Conservation (phyloP, 2,113 vertebrate genomes). For the Centropus unirufus region DNA sequence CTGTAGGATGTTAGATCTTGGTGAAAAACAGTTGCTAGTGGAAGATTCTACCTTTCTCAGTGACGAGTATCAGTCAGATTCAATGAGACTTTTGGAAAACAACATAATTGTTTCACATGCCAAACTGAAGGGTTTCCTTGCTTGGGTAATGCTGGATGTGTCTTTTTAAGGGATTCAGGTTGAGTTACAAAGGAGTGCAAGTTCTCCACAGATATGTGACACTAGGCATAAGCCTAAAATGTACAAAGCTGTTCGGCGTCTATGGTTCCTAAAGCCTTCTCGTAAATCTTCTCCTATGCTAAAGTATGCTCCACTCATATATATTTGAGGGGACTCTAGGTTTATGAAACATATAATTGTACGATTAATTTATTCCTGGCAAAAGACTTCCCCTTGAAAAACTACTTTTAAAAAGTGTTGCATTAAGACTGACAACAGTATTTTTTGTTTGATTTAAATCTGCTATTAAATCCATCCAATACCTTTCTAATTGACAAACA, state of each 20-base stretch:
- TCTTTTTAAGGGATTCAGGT: background rate
- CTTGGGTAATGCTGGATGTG: background rate
- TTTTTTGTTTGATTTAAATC: background rate
- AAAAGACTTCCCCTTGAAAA: background rate
- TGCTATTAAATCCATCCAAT: background rate
- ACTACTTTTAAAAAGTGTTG: background rate
- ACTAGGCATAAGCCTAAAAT: background rate
- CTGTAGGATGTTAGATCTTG: background rate
- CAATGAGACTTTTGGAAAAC: background rate
- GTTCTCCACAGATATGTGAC: background rate
- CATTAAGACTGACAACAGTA: background rate
- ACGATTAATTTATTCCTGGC: background rate
- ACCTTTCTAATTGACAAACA: background rate
- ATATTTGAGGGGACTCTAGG: too few relatives aligned
- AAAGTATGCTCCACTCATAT: background rate
- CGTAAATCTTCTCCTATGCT: background rate
- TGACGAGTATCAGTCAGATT: background rate
- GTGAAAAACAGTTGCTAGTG: background rate
- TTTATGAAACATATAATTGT: too few relatives aligned
- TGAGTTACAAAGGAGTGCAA: background rate
- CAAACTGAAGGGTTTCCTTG: background rate
- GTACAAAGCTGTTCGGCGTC: background rate
- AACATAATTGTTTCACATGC: background rate
- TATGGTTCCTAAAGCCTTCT: background rate
- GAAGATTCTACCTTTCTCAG: background rate